Conservation (phyloP, 2,797 vertebrate genomes). For the Tapirus indicus region DNA sequence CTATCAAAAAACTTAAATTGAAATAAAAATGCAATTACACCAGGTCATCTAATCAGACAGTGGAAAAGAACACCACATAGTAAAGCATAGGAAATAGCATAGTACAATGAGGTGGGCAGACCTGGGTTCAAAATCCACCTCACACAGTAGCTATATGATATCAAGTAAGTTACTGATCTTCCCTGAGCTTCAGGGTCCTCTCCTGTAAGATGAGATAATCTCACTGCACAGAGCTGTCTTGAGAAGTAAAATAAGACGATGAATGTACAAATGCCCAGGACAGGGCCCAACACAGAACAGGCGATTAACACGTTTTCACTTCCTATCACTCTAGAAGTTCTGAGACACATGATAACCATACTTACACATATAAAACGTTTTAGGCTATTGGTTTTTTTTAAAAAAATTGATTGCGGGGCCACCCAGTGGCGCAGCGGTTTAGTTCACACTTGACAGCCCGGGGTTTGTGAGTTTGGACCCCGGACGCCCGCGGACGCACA, state of each 20-base stretch:
- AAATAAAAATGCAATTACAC: neutral
- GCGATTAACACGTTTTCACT: neutral
- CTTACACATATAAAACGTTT: neutral
- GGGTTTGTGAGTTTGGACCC: too few species aligned
- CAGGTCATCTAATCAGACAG: neutral
- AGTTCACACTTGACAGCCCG: too few species aligned
- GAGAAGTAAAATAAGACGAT: neutral
- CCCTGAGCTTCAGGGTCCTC: neutral
- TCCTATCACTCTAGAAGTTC: neutral
- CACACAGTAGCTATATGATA: rapidly evolving
- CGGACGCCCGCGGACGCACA: too few species aligned
- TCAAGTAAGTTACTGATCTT: neutral
- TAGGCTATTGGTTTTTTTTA: neutral
- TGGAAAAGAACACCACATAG: neutral
- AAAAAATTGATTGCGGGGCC: too few species aligned
- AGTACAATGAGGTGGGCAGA: neutral
- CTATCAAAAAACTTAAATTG: neutral
- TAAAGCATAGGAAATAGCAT: neutral
- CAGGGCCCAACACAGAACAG: neutral
- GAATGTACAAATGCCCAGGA: neutral
- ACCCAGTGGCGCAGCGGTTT: too few species aligned
- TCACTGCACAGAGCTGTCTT: neutral
- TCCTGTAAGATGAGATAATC: neutral
- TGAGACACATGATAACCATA: neutral
- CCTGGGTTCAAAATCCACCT: neutral